Conservation (phyloP, 2,888 invertebrate genomes). For the Macaria liturata region DNA sequence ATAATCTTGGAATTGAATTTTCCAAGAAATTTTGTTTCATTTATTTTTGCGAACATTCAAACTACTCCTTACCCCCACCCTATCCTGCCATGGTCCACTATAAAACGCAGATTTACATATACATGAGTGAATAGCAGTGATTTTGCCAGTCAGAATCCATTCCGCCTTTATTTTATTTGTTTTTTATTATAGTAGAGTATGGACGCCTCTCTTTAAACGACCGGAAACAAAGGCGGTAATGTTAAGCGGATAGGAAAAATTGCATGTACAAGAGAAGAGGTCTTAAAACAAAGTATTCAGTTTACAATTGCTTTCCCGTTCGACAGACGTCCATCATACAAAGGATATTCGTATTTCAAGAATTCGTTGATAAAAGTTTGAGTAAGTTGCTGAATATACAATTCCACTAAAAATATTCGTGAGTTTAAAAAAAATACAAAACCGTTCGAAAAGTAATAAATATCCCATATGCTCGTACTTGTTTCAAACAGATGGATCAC, state of each 20-base stretch:
- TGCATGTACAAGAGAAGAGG: conserved; percentile 43
- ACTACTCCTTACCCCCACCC: not conserved
- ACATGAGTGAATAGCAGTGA: conserved; percentile 48
- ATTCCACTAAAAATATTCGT: too few relatives aligned
- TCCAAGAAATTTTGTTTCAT: too few relatives aligned
- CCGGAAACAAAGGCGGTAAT: conserved; percentile 57
- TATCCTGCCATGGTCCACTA: conserved; percentile 28
- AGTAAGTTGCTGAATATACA: conserved; percentile 1
- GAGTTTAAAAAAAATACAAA: too few relatives aligned
- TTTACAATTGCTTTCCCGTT: conserved; percentile 37
- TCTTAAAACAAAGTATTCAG: conserved; percentile 39
- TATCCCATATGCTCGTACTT: too few relatives aligned
- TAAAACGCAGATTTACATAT: conserved; percentile 63
- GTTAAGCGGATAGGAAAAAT: conserved; percentile 55
- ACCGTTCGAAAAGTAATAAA: too few relatives aligned
- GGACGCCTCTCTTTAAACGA: conserved; percentile 54
- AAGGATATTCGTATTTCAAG: conserved; percentile 4
- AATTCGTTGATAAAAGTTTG: not conserved
- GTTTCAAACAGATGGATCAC: too few relatives aligned
- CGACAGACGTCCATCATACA: conserved; percentile 24
- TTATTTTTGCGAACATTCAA: too few relatives aligned
- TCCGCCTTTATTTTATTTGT: conserved; percentile 55
- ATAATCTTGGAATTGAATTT: too few relatives aligned
- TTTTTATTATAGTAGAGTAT: conserved; percentile 55
- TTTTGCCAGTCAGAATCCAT: conserved; percentile 50